A percentile compares a stretch with the other conserved stretches of the same genome.
phyloP scores from a whole-genome alignment of 2,113 vertebrate genomes.

The Odontophorus gujanensis region DNA sequence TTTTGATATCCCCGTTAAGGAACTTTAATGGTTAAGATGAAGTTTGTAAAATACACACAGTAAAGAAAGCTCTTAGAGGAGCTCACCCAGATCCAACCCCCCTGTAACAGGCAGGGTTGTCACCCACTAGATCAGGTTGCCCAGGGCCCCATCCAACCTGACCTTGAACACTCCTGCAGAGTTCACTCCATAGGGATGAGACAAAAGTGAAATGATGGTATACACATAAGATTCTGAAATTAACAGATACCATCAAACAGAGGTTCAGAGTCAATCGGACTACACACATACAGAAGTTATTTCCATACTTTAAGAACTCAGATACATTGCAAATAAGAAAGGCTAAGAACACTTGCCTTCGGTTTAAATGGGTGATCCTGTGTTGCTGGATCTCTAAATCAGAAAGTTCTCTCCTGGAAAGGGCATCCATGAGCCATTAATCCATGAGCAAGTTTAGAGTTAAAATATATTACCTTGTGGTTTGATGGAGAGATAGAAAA shows the following conservation, averaged over 20 bases:
- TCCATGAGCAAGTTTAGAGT: not conserved
- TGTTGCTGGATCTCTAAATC: not conserved
- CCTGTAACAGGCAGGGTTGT: not conserved
- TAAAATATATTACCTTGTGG: not conserved
- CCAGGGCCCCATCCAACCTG: not conserved
- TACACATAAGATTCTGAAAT: not conserved
- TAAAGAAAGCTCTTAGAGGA: slow-evolving; percentile 21
- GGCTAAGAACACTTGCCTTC: not conserved
- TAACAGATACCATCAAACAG: not conserved
- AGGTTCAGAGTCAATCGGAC: not conserved
- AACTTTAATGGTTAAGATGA: slow-evolving; percentile 8
- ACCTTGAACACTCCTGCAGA: not conserved
- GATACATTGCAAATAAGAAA: accelerated
- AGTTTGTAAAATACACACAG: slow-evolving; percentile 51
- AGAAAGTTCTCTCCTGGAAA: not conserved
- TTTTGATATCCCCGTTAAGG: slow-evolving; percentile 15
- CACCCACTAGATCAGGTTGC: not conserved
- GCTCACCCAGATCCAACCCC: not conserved
- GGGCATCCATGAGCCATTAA: not conserved
- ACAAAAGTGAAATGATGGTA: not conserved
- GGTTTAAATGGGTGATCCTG: not conserved
- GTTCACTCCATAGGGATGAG: not conserved
- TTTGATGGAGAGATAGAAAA: not conserved
- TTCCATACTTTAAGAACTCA: not conserved
- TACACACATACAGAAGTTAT: not conserved